A percentile compares a stretch with the other conserved stretches of the same genome.
phyloP scores from a whole-genome alignment of 2,113 vertebrate genomes.

The Tinamus guttatus region DNA sequence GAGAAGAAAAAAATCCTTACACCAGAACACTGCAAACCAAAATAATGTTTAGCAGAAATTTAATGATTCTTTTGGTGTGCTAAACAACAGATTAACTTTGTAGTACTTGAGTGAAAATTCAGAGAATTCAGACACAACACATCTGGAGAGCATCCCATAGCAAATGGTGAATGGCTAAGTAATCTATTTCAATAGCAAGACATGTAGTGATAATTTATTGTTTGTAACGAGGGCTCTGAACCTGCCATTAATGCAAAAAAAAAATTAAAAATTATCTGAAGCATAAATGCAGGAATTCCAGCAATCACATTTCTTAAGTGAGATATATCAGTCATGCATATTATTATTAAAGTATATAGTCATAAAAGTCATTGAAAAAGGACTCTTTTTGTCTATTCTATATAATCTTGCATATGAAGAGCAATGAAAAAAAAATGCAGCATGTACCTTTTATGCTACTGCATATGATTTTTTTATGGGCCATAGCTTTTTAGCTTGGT shows the following conservation, averaged over 20 bases:
- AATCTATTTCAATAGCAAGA: slow-evolving; percentile 80
- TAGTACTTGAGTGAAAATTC: slow-evolving; percentile 69
- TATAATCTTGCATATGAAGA: not conserved
- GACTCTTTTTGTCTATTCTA: not conserved
- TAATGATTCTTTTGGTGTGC: slow-evolving; percentile 77
- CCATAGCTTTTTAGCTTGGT: slow-evolving; percentile 42
- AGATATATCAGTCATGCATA: not conserved
- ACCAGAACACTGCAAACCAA: slow-evolving; percentile 42
- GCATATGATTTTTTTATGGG: slow-evolving; percentile 14
- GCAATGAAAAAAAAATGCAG: not conserved
- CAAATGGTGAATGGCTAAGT: slow-evolving; percentile 79
- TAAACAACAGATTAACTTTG: slow-evolving; percentile 77
- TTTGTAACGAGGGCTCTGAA: slow-evolving; percentile 60
- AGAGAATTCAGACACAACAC: slow-evolving; percentile 79
- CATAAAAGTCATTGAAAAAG: not conserved
- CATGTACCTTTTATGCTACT: slow-evolving; percentile 15
- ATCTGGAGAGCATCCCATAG: slow-evolving; percentile 84
- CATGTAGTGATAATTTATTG: slow-evolving; percentile 79
- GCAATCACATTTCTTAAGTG: not conserved
- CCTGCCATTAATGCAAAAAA: slow-evolving; percentile 67
- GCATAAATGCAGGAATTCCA: slow-evolving; percentile 11
- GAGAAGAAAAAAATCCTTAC: slow-evolving; percentile 41
- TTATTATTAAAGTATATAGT: not conserved
- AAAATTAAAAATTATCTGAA: slow-evolving; percentile 45
- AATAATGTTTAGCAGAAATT: slow-evolving; percentile 77